phyloP scores from a whole-genome alignment of 2,888 invertebrate species.

The Chalcosyrphus nemorum region DNA sequence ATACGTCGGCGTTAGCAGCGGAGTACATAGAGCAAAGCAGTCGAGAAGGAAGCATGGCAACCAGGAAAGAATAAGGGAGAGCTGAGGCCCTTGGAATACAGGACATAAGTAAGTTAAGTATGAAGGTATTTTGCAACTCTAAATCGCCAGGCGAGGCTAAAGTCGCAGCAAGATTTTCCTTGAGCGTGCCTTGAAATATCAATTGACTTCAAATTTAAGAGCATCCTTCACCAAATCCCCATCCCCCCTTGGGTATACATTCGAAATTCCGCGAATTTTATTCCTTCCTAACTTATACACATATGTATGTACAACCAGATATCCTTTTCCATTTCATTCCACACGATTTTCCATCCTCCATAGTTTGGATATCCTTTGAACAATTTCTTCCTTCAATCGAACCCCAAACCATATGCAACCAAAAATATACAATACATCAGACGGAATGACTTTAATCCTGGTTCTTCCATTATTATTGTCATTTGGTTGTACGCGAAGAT shows the following conservation, averaged over 20 bases:
- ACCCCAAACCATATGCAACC: slow-evolving; percentile 11
- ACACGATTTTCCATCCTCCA: slow-evolving; percentile 28
- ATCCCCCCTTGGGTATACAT: background rate
- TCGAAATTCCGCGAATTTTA: background rate
- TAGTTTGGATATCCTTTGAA: slow-evolving; percentile 7
- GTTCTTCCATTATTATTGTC: slow-evolving; percentile 13
- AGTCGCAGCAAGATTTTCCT: too few relatives aligned
- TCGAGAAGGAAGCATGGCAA: too few relatives aligned
- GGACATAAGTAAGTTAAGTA: too few relatives aligned
- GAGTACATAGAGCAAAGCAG: too few relatives aligned
- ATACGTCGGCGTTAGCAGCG: too few relatives aligned
- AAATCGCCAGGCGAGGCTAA: too few relatives aligned
- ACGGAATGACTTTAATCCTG: slow-evolving; percentile 34
- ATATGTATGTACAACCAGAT: background rate
- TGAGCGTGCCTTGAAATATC: too few relatives aligned
- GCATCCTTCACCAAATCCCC: background rate
- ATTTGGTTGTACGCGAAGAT: slow-evolving; percentile 45
- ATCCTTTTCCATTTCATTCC: slow-evolving; percentile 47
- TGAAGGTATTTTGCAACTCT: too few relatives aligned
- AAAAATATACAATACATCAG: slow-evolving; percentile 13
- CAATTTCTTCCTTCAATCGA: background rate
- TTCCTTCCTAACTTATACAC: too few relatives aligned
- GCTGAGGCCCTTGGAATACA: too few relatives aligned
- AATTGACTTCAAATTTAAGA: background rate
- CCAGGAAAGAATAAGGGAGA: too few relatives aligned